A percentile compares a stretch with the other conserved stretches of the same genome.
Conservation (phyloP, 2,888 invertebrate species). For the Leptogaster cylindrica region DNA sequence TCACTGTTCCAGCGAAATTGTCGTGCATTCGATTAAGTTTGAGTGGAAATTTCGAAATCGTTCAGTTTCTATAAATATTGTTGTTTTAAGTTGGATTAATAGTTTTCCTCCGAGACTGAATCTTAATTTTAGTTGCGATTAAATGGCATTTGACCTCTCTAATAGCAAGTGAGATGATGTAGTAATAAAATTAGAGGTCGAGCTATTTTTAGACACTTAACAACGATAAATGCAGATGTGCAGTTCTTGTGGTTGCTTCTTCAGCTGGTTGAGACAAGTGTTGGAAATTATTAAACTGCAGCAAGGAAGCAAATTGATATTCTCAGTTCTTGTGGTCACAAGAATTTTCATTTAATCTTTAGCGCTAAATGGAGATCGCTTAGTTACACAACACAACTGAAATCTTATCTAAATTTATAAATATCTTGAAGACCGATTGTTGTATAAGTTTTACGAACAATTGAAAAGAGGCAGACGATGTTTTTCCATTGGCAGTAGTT, state of each 20-base stretch:
- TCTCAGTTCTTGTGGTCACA: constrained; percentile 3
- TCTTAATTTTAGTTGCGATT: constrained; percentile 33
- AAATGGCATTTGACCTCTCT: constrained; percentile 36
- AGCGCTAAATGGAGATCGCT: constrained; percentile 10
- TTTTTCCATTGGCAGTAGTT: too few species aligned
- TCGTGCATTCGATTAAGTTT: too few species aligned
- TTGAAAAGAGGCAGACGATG: too few species aligned
- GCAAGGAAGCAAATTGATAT: constrained; percentile 2
- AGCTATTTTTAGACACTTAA: constrained; percentile 30
- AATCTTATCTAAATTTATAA: constrained; percentile 24
- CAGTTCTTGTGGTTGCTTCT: constrained; percentile 10
- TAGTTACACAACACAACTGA: constrained; percentile 8
- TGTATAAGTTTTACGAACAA: too few species aligned
- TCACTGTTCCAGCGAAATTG: too few species aligned
- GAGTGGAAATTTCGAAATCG: too few species aligned
- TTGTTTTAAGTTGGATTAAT: too few species aligned
- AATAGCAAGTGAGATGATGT: constrained; percentile 35
- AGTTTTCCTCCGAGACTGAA: too few species aligned
- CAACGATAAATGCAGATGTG: constrained; percentile 36
- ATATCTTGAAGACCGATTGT: neutral
- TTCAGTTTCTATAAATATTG: too few species aligned
- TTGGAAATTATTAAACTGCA: constrained; percentile 32
- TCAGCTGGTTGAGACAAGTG: constrained; percentile 21
- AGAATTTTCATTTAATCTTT: constrained; percentile 15
- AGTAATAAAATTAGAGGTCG: constrained; percentile 24